Percentiles rank a stretch among this genome's conserved stretches.
Evolutionary conservation across 2,113 vertebrate species (phyloP).

Genomic region (Tychaedon coryphoeus): DNA sequence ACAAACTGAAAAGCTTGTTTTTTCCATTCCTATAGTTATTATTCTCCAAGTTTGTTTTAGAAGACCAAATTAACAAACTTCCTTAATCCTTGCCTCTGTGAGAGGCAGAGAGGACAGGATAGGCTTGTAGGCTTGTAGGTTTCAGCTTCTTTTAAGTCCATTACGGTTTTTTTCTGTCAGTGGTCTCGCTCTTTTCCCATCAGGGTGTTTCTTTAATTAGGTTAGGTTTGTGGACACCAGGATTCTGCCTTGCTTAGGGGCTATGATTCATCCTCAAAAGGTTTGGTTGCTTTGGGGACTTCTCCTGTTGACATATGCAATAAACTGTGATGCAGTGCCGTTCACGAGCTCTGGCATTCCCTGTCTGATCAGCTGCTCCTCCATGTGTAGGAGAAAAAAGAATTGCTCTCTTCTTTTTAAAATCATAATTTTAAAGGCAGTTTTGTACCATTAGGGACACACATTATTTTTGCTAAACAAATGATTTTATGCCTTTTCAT

Average conservation of each 20-base stretch:
- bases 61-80: background rate
- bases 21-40: background rate
- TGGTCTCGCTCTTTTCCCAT: slow-evolving; percentile 57
- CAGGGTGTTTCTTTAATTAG: slow-evolving; percentile 53
- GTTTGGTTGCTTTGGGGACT: slow-evolving; percentile 63
- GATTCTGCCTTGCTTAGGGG: slow-evolving; percentile 36
- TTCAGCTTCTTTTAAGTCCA: slow-evolving; percentile 3
- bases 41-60: background rate
- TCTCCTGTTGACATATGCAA: slow-evolving; percentile 36
- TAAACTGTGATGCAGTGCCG: background rate
- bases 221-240: slow-evolving; percentile 55
- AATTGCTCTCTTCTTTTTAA: background rate
- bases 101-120: background rate
- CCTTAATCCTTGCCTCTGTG: background rate
- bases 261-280: slow-evolving; percentile 70
- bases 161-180: slow-evolving; percentile 8
- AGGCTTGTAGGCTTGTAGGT: slow-evolving; percentile 16
- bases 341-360: slow-evolving; percentile 7
- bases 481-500: background rate
- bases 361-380: slow-evolving; percentile 12
- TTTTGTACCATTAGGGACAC: background rate
- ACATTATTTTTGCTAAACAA: background rate
- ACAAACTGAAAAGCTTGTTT: background rate
- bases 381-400: background rate
- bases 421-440: background rate